Base-by-base conservation (phyloP, 2,113 vertebrate species). In the Lipophrys pholis region DNA sequence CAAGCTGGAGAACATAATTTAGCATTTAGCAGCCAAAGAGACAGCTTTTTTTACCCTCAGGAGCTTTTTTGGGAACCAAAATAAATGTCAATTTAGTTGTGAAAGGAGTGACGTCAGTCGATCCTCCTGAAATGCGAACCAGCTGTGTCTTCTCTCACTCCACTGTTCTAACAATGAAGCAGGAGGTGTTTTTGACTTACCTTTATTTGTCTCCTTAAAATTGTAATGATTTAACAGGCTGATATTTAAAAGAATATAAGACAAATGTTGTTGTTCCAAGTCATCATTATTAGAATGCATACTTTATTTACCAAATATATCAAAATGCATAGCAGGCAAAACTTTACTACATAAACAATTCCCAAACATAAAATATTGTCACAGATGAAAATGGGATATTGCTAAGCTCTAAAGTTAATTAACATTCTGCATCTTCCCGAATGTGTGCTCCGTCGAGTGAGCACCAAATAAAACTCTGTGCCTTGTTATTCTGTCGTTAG, bases 401-500 rank as follows among this genome's bases (percentile, higher is more conserved):
- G 76, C 74, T 81, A 67, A 85, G 74, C 75, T 71, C 83, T 62
- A 45, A 72, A 83, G 65, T 73, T 87, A 90, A 90, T 90, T 87
- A 89, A 58, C 77, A 79, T 83, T 81, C 69, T 45, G 71, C 67
- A 67, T 76, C 77, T 78, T 63, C n/a, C 71, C 50, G 30, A 76
- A 75, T 78, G 67, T 64, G 45, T 50, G 70, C 41, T 45, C 61
- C 70, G 82, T 84, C 86, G 80, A 71, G 61, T 75, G 68, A 86
- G 69, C 76, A 79, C 76, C 73, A 83, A 87, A 77, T 81, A 89
- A 88, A 82, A 87, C 73, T 73, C 66, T 30, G 78, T 69, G 80
- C 73, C 89, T 91, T 92, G 89, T 92, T 91, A 92, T 91, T 91
- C 85, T 83, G 87, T 92, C 87, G 70, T 93, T 93, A 91, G 86